These are phyloP conservation scores for Sinodicranocentrus sp. DNA, from an alignment of 2,888 invertebrate species.

Conservation along the genomic window DNA sequence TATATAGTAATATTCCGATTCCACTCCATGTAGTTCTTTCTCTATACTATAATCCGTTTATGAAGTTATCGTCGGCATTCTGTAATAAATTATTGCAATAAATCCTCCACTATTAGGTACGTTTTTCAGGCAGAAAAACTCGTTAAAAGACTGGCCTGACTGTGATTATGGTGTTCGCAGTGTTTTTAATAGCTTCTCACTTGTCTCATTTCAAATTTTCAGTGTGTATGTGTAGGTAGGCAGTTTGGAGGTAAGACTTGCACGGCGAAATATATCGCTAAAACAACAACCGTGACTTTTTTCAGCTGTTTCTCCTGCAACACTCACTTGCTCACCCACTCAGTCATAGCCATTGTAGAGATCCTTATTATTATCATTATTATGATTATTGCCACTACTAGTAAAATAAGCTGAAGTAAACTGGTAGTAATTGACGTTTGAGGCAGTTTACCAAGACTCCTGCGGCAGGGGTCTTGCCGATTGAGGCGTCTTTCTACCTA, in stretches of 20 bases:
- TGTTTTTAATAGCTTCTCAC: constrained; percentile 66
- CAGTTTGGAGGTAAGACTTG: no score
- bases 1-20: no score
- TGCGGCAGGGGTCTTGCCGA: background rate
- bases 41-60: constrained; percentile 32
- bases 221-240: constrained; percentile 40
- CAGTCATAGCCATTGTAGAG: constrained; percentile 50
- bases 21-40: background rate
- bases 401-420: constrained; percentile 50
- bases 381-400: constrained; percentile 57
- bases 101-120: constrained; percentile 61
- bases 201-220: constrained; percentile 58
- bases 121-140: constrained; percentile 61
- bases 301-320: background rate
- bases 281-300: constrained; percentile 8
- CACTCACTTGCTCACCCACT: constrained; percentile 31
- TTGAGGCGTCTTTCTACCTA: constrained; percentile 15
- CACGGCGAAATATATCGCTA: background rate
- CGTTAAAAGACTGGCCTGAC: constrained; percentile 64
- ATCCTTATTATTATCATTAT: constrained; percentile 62
- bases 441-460: constrained; percentile 54
- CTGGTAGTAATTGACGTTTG: constrained; percentile 63
- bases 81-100: constrained; percentile 68
- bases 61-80: constrained; percentile 59
- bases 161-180: constrained; percentile 63